A percentile compares a stretch with the other conserved stretches of the same genome.
These are phyloP conservation scores for Lycocerus yunnanus DNA, from an alignment of 2,888 invertebrate species.

Conservation along the genomic window DNA sequence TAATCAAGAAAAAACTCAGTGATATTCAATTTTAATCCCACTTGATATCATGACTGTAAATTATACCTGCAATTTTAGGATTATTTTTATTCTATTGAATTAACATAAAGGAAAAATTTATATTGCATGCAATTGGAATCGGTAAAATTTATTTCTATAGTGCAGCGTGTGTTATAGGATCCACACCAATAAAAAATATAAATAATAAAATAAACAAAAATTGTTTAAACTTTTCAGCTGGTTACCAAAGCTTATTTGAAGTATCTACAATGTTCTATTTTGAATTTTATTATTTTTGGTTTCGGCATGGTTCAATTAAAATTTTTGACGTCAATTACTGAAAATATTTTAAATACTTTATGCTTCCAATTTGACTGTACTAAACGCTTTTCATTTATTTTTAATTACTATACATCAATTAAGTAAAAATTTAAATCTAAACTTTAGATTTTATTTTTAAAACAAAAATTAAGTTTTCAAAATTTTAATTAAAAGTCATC, in stretches of 20 bases:
- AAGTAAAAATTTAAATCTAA: neutral
- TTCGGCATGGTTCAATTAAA: no score
- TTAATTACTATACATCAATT: neutral
- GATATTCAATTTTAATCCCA: constrained; percentile 27
- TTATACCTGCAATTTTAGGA: constrained; percentile 28
- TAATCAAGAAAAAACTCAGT: constrained; percentile 17
- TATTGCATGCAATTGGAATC: neutral
- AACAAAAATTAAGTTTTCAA: neutral
- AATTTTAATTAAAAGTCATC: neutral
- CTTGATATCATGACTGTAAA: constrained; percentile 31
- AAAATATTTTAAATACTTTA: neutral
- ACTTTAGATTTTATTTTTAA: neutral
- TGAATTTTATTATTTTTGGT: no score
- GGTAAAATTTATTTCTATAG: neutral
- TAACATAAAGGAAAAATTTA: neutral
- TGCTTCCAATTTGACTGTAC: no score
- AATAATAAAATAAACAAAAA: neutral
- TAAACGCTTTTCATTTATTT: neutral
- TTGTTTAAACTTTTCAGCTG: neutral
- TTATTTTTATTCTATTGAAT: constrained; percentile 15
- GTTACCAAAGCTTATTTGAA: neutral
- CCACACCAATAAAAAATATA: no score
- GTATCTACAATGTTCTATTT: neutral
- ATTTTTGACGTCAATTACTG: neutral
- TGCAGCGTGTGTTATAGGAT: neutral